Conservation (phyloP, 2,797 vertebrate species). For the Brachyalestes nurse region DNA sequence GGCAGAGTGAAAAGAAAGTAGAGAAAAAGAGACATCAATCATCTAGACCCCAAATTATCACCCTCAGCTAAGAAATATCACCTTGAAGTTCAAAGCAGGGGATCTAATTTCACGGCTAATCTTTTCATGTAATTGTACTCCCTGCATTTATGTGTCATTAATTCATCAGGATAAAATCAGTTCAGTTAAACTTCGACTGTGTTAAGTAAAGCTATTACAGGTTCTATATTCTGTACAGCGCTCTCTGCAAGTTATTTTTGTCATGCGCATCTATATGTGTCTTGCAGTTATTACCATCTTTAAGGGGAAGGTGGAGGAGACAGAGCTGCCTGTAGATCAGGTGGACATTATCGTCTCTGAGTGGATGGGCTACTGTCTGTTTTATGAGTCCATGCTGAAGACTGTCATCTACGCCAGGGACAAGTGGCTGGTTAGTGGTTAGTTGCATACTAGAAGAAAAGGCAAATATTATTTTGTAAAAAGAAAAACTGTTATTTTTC, state of each 20-base stretch:
- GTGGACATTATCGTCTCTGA: constrained; percentile 98
- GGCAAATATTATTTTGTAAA: neutral
- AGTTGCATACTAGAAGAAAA: constrained; percentile 4
- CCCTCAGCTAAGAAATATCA: constrained; percentile 49
- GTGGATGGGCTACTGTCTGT: constrained; percentile 98
- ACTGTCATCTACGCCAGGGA: constrained; percentile 97
- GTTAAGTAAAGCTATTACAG: too few relatives aligned
- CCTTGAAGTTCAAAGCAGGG: constrained; percentile 56
- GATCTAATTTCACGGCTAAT: constrained; percentile 29
- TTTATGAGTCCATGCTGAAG: constrained; percentile 98
- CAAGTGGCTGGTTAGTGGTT: constrained; percentile 93
- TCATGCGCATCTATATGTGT: constrained; percentile 25
- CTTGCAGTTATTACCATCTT: constrained; percentile 95
- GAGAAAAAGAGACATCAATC: constrained; percentile 62
- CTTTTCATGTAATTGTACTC: neutral
- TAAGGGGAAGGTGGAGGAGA: constrained; percentile 97
- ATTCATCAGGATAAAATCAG: neutral
- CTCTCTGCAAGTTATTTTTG: neutral
- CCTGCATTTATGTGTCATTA: neutral
- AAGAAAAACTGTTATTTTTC: too few relatives aligned
- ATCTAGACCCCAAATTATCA: constrained; percentile 18
- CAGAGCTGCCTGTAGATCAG: constrained; percentile 93
- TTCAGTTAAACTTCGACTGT: neutral
- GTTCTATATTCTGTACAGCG: neutral
- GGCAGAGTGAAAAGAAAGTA: constrained; percentile 9